A percentile compares a stretch with the other conserved stretches of the same genome.
phyloP scores from a whole-genome alignment of 2,888 invertebrate species.

The Mythimna lalbum region DNA sequence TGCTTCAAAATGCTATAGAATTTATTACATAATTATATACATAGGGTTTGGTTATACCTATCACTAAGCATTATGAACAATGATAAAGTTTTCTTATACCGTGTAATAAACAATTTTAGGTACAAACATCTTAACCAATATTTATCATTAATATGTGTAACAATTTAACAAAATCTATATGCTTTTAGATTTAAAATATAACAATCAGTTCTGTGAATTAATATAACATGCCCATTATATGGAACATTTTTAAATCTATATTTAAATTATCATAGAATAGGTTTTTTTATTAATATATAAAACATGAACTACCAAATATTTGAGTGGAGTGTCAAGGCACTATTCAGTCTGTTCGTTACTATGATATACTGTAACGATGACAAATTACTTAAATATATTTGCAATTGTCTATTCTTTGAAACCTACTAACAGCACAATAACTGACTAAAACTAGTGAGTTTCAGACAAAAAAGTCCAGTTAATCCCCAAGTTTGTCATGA shows the following conservation, averaged over 20 bases:
- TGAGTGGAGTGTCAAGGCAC: conserved; percentile 38
- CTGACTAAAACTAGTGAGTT: not conserved
- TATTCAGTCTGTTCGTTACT: conserved; percentile 39
- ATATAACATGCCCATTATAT: conserved; percentile 9
- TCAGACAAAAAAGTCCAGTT: not conserved
- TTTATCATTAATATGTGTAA: conserved; percentile 22
- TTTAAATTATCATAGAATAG: conserved; percentile 6
- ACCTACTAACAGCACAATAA: conserved; percentile 13
- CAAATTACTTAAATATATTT: conserved; percentile 8
- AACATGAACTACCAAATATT: conserved; percentile 14
- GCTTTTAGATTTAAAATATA: conserved; percentile 11
- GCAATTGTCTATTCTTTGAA: not conserved
- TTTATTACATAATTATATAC: not conserved
- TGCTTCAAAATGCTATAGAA: conserved; percentile 8
- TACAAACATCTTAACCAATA: conserved; percentile 16
- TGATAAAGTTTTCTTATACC: conserved; percentile 6
- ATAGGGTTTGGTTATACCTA: not conserved
- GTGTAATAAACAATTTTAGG: conserved; percentile 29
- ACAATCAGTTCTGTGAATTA: conserved; percentile 32
- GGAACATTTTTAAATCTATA: not conserved
- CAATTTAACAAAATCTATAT: conserved; percentile 31
- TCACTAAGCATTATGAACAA: conserved; percentile 20
- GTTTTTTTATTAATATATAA: not conserved
- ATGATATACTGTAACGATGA: not conserved
- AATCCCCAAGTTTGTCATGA: conserved; percentile 5